Base-by-base conservation (phyloP, 2,888 invertebrate species). In the Hofmannophila pseudospretella region DNA sequence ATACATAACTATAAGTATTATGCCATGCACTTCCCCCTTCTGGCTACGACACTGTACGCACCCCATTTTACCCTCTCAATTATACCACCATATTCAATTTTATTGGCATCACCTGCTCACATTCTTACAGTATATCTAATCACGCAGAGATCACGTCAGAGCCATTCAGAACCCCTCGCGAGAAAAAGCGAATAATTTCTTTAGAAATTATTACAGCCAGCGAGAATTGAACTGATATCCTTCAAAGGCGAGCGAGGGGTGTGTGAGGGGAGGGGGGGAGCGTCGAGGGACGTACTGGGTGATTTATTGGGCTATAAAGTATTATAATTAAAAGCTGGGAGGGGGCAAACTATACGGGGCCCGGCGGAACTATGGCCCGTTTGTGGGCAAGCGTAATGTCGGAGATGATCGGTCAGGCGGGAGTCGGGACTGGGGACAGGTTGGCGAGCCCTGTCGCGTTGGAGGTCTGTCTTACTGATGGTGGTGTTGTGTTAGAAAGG, bases 241-340 rank as follows among this genome's bases (percentile, higher is more conserved):
- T 82, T 84, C 81, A 79, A 81, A 81, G 77, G 72, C 63, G 64
- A 48, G 45, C 38, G 49, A 36, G 52, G 56, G 67, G 54, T 51
- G 54, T 51, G 41, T 35, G 7, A 49, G 62, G 56, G 58, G 62
- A 58, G 51, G 62, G 57, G 57, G 65, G 64, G 52, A 67, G 69
- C 66, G 63, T 59, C 66, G 67, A 71, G 78, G 86, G 81, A 77
- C 79, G 80, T 75, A 57, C 67, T 58, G 59, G 71, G 81, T 91
- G 91, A 91, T 91, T 91, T 91, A 91, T 91, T 89, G 90, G 89
- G 89, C 91, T 90, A 91, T 91, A 91, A 91, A 91, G 91, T 91
- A 91, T 91, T 91, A 91, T 91, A 91, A 91, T 91, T 91, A 91
- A 91, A 91, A 90, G 90, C 89, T 73, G 69, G 70, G 60, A 58